Base-by-base conservation (phyloP, 2,888 invertebrate genomes). In the Alloscopus bannaensis region DNA sequence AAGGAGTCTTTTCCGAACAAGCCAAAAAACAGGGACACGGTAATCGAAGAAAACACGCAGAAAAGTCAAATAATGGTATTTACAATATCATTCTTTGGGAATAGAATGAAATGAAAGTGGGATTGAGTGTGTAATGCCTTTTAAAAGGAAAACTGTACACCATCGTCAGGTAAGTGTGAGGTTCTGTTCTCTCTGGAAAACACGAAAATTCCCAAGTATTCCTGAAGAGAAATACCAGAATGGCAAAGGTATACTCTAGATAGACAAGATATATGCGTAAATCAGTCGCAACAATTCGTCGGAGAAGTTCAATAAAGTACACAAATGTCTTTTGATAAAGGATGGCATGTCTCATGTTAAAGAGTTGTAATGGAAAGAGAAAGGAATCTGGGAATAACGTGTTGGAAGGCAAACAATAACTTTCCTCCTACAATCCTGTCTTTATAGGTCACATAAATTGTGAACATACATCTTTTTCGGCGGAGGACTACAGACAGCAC, bases 261-360 rank as follows among this genome's bases (percentile, higher is more conserved):
- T 68, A 68, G 57, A 68, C 24, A 57, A 57, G 68, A 68, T 68
- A 42, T 40, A 57, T 57, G 68, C 68, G 29, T 20, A 57, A 68
- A 68, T 40, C 55, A 40, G 55, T 52, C 68, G 40, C 29, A 68
- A 68, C 68, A 40, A 55, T 42, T 57, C 57, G 68, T 68, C 57
- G 22, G 36, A n/a, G 18, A 40, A 68, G 68, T 68, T 68, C 57
- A 68, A 68, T 57, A 68, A 68, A 68, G 42, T 40, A 68, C 42
- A 42, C 40, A 68, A 57, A 68, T 57, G 68, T 24, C 57, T 68
- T 55, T 55, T 40, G 36, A 55, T 52, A 68, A 68, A 55, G 42
- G 57, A 55, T 59, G 22, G 24, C 24, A 22, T 52, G 52, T 16
- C 24, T 16, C 47, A 47, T 47, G n/a, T 47, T 36, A 3, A 22